These are phyloP conservation scores for Caenorhabditis auriculariae DNA, from an alignment of 2,888 invertebrate genomes.

Conservation along the genomic window DNA sequence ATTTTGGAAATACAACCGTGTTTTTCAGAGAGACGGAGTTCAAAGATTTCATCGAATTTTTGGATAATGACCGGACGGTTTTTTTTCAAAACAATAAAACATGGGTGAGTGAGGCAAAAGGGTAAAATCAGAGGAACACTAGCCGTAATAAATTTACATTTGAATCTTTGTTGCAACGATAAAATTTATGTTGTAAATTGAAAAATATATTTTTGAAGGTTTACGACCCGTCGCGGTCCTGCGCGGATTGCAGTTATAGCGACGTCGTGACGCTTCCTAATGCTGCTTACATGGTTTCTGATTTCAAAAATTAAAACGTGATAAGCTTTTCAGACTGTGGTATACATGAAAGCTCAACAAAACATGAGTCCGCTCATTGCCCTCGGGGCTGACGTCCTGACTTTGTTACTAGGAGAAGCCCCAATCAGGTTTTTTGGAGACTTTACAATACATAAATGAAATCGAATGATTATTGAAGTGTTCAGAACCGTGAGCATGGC, in stretches of 20 bases:
- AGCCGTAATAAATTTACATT: not conserved
- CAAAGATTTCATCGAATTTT: conserved; percentile 43
- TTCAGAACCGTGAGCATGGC: conserved; percentile 31
- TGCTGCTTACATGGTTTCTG: conserved; percentile 42
- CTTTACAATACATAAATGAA: not conserved
- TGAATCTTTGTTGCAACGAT: not conserved
- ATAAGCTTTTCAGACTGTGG: conserved; percentile 18
- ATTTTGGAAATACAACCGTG: conserved; percentile 1
- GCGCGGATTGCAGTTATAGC: conserved; percentile 17
- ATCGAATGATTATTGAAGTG: not conserved
- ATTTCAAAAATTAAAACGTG: no score
- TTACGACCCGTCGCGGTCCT: conserved; percentile 26
- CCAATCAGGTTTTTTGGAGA: conserved; percentile 20
- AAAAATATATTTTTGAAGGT: conserved; percentile 18
- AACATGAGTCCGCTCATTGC: conserved; percentile 5
- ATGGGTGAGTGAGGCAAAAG: conserved; percentile 20
- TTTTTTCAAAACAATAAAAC: conserved; percentile 39
- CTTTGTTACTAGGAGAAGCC: conserved; percentile 31
- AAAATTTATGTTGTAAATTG: not conserved
- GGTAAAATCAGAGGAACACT: not conserved
- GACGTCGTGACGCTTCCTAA: conserved; percentile 30
- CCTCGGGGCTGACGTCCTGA: conserved; percentile 15
- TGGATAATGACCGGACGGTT: conserved; percentile 33
- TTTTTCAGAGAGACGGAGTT: conserved; percentile 47
- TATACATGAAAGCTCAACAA: conserved; percentile 19